These are phyloP conservation scores for Glaucidium brasilianum DNA, from an alignment of 2,113 vertebrate species.

Conservation along the genomic window DNA sequence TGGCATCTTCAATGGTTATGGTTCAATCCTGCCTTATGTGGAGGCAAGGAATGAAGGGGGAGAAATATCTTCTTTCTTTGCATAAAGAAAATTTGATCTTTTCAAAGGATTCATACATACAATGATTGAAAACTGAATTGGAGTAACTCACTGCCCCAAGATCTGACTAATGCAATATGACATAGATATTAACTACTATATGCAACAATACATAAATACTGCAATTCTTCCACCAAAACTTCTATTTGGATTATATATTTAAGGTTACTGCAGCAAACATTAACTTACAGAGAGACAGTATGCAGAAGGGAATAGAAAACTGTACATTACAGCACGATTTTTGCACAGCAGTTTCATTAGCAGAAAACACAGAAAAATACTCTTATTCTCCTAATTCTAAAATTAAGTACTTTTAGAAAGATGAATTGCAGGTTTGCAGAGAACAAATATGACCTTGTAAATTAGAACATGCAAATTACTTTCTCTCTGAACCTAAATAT, in stretches of 20 bases:
- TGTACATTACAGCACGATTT: background rate
- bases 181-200: background rate
- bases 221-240: background rate
- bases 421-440: background rate
- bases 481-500: background rate
- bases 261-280: background rate
- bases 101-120: background rate
- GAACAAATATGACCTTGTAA: background rate
- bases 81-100: background rate
- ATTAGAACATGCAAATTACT: background rate
- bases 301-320: background rate
- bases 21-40: background rate
- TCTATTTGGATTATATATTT: background rate
- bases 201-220: background rate
- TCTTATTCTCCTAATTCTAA: background rate
- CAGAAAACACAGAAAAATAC: background rate
- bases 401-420: background rate
- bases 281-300: background rate
- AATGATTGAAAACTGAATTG: background rate
- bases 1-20: background rate
- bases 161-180: background rate
- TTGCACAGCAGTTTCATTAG: background rate
- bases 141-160: background rate
- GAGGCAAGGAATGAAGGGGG: background rate
- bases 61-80: background rate